phyloP scores from a whole-genome alignment of 2,113 vertebrate genomes.

The Eira barbara region DNA sequence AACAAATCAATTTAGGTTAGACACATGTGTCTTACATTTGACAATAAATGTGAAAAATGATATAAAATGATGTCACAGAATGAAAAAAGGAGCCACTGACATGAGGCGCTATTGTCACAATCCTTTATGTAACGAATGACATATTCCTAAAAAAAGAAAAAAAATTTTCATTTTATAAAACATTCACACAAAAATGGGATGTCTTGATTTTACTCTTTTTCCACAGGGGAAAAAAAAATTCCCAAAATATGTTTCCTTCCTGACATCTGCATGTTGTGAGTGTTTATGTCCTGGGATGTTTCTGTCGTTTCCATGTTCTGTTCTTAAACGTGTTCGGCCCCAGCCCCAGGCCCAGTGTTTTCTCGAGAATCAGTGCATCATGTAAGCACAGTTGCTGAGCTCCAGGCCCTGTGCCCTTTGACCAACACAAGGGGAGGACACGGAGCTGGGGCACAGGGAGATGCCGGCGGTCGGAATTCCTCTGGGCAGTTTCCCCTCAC shows the following conservation, averaged over 20 bases:
- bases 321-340: background rate
- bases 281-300: background rate
- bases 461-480: rapidly evolving
- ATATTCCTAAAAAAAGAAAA: background rate
- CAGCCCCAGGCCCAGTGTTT: background rate
- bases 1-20: background rate
- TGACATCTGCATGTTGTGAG: rapidly evolving
- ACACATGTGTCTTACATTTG: background rate
- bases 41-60: background rate
- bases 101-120: background rate
- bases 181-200: background rate
- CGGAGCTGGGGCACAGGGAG: rapidly evolving
- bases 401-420: background rate
- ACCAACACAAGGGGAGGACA: background rate
- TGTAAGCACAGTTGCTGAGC: background rate
- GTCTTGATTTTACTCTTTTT: background rate
- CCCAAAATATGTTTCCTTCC: background rate
- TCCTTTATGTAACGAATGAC: background rate
- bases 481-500: no score
- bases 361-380: background rate
- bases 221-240: background rate
- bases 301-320: background rate
- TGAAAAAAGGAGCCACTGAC: background rate
- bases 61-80: background rate
- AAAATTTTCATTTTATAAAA: background rate